Evolutionary conservation across 2,888 invertebrate species (phyloP), one percentile per base, ranked within the genome.

Genomic region (Amiota minor): DNA sequence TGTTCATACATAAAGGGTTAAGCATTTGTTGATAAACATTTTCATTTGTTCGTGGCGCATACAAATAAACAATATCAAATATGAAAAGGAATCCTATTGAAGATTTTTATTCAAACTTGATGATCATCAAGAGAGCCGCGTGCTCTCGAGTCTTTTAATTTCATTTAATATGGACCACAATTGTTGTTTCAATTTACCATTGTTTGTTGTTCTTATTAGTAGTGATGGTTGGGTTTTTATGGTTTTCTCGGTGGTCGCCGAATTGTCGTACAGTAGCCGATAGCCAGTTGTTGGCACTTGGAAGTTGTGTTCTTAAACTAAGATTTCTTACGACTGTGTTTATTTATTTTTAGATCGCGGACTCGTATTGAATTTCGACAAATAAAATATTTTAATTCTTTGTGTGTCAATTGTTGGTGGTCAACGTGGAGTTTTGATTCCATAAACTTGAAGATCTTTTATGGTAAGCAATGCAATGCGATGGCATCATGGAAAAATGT

Each of bases 171-270:
- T 35, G 35, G 35, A 2, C 2, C 6, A 6, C 35, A 35, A 35
- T 35, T 35, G 35, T 35, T 35, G 35, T 35, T 35, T 35, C 35
- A 35, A 35, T 35, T 35, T 35, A 35, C 6, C 35, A 35, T 35
- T 47, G 47, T 8, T 18, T 18, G 47, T 67, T 67, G 50, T 62
- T 56, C 18, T 55, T 16, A 20, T 46, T 69, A 62, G 49, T 69
- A 62, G 49, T 61, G 56, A 20, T 47, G 16, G 50, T 67, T 68
- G 74, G 56, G 71, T 80, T 84, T 70, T 74, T 75, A 76, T 80
- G 20, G 20, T n/a, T 14, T 49, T 68, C 23, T 9, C 45, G 69
- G 53, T 53, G 69, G 53, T 69, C 53, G 20, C 69, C 53, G 16
- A 53, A 53, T 16, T 53, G 3, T 53, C 53, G 16, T 53, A 53